Percentiles rank a stretch among this genome's conserved stretches.
Evolutionary conservation across 1,140 invertebrate genomes (phyloP).

Genomic region (Idris sp.): DNA sequence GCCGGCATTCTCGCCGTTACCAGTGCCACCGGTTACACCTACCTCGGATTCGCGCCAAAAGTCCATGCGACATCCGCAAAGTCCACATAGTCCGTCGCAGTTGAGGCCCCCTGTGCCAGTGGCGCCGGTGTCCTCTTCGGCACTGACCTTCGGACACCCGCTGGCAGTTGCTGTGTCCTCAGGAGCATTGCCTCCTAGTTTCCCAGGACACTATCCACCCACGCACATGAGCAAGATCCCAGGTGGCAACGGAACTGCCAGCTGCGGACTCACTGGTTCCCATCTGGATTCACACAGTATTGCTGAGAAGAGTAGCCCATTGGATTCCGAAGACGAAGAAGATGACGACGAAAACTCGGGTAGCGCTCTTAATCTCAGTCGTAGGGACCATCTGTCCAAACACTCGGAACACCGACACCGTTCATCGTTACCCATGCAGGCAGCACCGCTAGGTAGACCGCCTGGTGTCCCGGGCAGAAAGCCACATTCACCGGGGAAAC

Average conservation of each 20-base stretch:
- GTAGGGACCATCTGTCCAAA: conserved; percentile 67
- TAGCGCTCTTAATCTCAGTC: conserved; percentile 84
- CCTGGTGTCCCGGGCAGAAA: conserved; percentile 83
- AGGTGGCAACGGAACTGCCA: conserved; percentile 57
- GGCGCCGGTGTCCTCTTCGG: conserved; percentile 72
- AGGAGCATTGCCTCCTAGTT: conserved; percentile 71
- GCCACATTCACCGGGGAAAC: conserved; percentile 91
- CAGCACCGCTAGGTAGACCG: conserved; percentile 71
- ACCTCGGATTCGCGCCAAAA: conserved; percentile 65
- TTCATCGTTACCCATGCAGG: conserved; percentile 59
- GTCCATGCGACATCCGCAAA: conserved; percentile 70
- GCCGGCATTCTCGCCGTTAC: conserved; percentile 82
- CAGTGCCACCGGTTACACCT: conserved; percentile 77
- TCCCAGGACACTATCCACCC: conserved; percentile 71
- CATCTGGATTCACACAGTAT: conserved; percentile 65
- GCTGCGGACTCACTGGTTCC: conserved; percentile 51
- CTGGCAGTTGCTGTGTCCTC: conserved; percentile 72
- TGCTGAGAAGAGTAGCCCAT: conserved; percentile 76
- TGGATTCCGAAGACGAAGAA: conserved; percentile 82
- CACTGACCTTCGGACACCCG: conserved; percentile 71
- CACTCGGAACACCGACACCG: conserved; percentile 42
- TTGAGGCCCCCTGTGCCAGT: conserved; percentile 74
- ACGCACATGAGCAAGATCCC: conserved; percentile 69
- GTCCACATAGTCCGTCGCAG: conserved; percentile 69
- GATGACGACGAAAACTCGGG: conserved; percentile 83